A percentile compares a stretch with the other conserved stretches of the same genome.
Conservation (phyloP, 2,888 invertebrate genomes). For the Diaprepes abbreviatus region DNA sequence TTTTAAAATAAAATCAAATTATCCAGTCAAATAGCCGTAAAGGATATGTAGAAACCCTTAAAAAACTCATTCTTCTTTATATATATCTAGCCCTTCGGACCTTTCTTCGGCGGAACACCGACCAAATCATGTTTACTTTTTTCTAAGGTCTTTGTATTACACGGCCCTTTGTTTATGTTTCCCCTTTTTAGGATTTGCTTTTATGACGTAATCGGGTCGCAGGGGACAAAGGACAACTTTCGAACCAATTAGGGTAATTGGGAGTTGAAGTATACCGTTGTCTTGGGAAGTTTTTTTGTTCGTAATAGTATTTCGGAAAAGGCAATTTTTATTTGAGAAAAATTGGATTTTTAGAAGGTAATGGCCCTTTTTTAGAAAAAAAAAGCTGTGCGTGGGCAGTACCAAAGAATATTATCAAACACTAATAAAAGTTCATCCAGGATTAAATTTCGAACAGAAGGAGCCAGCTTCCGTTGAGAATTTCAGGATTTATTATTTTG, state of each 20-base stretch:
- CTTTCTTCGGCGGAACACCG: not conserved
- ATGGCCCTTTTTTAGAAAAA: too few species aligned
- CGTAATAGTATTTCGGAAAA: not conserved
- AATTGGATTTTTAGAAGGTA: too few species aligned
- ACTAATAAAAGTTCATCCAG: too few species aligned
- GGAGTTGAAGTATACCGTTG: not conserved
- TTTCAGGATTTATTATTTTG: too few species aligned
- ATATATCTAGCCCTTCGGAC: not conserved
- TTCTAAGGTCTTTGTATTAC: constrained; percentile 15
- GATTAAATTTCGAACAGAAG: too few species aligned
- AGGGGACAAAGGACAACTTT: constrained; percentile 14
- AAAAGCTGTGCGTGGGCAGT: too few species aligned
- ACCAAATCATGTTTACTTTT: constrained; percentile 30
- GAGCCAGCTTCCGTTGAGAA: too few species aligned
- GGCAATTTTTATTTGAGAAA: too few species aligned
- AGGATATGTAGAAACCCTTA: not conserved
- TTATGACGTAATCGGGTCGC: constrained; percentile 11
- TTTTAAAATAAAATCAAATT: not conserved
- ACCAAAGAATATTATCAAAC: too few species aligned
- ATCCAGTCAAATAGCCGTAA: not conserved
- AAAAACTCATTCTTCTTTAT: not conserved
- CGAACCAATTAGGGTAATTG: constrained; percentile 8
- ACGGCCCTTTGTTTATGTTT: constrained; percentile 20
- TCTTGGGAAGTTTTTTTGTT: not conserved
- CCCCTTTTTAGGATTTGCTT: constrained; percentile 22